phyloP scores from a whole-genome alignment of 1,140 invertebrate genomes.

The Wiebesia pumilae region DNA sequence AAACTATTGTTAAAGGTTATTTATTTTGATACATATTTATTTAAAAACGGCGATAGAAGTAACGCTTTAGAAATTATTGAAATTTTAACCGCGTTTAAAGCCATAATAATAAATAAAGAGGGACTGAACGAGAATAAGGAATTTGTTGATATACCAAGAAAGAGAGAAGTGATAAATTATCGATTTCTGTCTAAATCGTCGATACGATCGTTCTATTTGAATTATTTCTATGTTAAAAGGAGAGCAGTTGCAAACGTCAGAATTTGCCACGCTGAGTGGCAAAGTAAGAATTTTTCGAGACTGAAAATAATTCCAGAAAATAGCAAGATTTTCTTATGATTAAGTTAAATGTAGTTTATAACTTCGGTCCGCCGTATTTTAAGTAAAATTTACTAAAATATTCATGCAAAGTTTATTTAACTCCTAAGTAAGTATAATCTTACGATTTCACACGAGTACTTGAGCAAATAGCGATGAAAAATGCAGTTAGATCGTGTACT shows the following conservation, averaged over 20 bases:
- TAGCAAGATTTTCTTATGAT: neutral
- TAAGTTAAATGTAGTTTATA: neutral
- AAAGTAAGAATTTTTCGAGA: neutral
- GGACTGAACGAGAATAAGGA: no score
- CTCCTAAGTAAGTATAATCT: neutral
- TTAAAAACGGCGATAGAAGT: no score
- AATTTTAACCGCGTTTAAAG: neutral
- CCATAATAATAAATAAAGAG: neutral
- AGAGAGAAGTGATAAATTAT: no score
- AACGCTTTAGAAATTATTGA: neutral
- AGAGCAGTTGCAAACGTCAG: neutral
- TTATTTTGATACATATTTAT: neutral
- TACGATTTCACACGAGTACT: neutral
- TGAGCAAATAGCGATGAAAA: neutral
- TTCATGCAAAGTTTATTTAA: neutral
- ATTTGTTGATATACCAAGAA: no score
- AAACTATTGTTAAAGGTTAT: neutral
- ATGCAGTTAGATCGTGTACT: neutral
- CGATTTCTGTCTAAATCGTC: neutral
- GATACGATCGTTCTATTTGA: neutral
- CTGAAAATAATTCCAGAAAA: neutral
- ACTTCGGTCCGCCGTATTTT: neutral
- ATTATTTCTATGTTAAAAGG: neutral
- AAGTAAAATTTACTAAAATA: slow-evolving; percentile 1
- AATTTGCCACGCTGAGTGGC: neutral